Conservation (phyloP, 2,888 invertebrate genomes). For the Sceliomorpha sp. region DNA sequence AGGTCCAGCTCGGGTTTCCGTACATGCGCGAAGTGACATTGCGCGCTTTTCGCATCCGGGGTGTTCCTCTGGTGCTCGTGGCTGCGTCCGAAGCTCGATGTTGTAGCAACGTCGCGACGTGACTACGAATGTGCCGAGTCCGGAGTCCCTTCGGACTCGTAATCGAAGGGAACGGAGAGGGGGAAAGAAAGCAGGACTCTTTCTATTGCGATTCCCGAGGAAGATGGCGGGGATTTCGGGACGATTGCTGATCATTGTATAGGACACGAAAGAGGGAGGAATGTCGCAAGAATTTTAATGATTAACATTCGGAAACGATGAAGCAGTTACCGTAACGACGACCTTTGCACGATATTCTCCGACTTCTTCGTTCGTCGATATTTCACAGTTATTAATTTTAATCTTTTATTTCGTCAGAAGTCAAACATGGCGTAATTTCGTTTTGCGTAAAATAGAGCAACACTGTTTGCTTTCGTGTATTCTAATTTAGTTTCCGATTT, state of each 20-base stretch:
- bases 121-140: neutral
- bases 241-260: neutral
- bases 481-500: no score
- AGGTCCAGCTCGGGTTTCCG: conserved; percentile 5
- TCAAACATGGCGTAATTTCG: no score
- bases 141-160: conserved; percentile 5
- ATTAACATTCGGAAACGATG: no score
- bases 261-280: conserved; percentile 1
- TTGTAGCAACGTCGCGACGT: neutral
- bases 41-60: conserved; percentile 7
- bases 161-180: neutral
- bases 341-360: no score
- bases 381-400: no score
- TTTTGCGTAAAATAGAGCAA: no score
- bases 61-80: conserved; percentile 10
- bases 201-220: neutral
- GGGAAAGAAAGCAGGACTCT: neutral
- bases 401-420: no score
- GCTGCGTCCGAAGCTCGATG: conserved; percentile 1
- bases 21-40: neutral
- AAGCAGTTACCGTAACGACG: no score
- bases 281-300: neutral
- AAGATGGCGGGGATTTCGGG: neutral
- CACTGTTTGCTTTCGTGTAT: no score
- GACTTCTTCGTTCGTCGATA: no score